Conservation (phyloP, 2,797 vertebrate genomes). For the Halcyon chelicuti region DNA sequence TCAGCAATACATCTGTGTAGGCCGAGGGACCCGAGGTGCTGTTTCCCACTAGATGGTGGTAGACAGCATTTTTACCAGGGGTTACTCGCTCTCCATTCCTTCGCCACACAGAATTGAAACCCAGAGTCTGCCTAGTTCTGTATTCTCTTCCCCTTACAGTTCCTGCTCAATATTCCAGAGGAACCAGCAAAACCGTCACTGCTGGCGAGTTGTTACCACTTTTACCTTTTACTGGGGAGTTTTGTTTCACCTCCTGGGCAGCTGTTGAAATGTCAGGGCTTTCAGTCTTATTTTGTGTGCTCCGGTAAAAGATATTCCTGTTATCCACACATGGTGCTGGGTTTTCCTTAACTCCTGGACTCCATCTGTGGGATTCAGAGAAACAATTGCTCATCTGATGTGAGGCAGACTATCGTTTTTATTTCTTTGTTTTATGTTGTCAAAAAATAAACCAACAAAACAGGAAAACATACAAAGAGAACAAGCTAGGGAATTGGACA, state of each 20-base stretch:
- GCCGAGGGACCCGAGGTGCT: background rate
- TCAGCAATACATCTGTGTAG: background rate
- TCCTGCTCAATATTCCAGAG: background rate
- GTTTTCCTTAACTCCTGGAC: background rate
- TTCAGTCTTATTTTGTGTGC: background rate
- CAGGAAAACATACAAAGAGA: background rate
- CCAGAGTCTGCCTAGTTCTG: background rate
- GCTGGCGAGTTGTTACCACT: background rate
- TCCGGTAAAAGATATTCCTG: background rate
- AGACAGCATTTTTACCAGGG: background rate
- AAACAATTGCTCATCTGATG: background rate
- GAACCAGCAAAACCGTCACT: background rate
- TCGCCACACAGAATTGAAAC: background rate
- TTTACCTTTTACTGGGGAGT: background rate
- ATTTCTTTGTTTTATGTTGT: background rate
- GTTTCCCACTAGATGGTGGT: conserved; percentile 10
- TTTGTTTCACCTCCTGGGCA: background rate
- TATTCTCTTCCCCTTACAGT: background rate
- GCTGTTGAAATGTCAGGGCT: background rate
- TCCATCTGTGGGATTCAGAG: background rate
- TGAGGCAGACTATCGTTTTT: background rate
- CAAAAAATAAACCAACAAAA: background rate
- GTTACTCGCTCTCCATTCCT: background rate
- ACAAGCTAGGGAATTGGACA: background rate
- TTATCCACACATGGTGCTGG: background rate